phyloP scores from a whole-genome alignment of 2,113 vertebrate genomes.

The Strigops habroptila region DNA sequence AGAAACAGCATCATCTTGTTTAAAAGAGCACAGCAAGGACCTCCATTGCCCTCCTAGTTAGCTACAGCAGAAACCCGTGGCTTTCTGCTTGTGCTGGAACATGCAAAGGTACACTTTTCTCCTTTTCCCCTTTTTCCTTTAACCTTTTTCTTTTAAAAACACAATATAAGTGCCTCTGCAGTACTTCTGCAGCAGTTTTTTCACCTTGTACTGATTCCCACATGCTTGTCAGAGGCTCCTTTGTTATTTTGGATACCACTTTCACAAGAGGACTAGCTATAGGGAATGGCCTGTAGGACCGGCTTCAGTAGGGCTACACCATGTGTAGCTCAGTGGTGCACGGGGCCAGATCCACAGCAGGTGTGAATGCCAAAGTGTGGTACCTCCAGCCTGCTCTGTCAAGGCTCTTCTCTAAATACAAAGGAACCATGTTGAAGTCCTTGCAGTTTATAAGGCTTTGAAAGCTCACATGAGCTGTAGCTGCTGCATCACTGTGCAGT shows the following conservation, averaged over 20 bases:
- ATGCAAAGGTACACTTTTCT: neutral
- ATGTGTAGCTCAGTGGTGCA: neutral
- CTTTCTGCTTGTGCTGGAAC: neutral
- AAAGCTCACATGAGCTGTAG: neutral
- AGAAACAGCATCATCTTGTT: neutral
- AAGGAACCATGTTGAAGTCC: neutral
- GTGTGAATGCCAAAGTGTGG: neutral
- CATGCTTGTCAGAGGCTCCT: fast-evolving
- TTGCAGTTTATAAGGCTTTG: neutral
- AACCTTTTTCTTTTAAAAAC: neutral
- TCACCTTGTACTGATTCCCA: neutral
- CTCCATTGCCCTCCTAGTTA: neutral
- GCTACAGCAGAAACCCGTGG: neutral
- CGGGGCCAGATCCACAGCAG: fast-evolving
- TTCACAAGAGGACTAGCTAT: neutral
- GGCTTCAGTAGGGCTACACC: neutral
- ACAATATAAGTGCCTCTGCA: neutral
- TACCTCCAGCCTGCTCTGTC: neutral
- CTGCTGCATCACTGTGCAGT: neutral
- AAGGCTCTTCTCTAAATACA: neutral
- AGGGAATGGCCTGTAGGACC: neutral
- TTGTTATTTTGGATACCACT: neutral
- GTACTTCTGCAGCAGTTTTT: neutral
- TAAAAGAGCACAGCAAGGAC: neutral
- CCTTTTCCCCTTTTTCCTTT: neutral